Base-by-base conservation (phyloP, 1,140 invertebrate species). In the Belonocnema kinseyi region DNA sequence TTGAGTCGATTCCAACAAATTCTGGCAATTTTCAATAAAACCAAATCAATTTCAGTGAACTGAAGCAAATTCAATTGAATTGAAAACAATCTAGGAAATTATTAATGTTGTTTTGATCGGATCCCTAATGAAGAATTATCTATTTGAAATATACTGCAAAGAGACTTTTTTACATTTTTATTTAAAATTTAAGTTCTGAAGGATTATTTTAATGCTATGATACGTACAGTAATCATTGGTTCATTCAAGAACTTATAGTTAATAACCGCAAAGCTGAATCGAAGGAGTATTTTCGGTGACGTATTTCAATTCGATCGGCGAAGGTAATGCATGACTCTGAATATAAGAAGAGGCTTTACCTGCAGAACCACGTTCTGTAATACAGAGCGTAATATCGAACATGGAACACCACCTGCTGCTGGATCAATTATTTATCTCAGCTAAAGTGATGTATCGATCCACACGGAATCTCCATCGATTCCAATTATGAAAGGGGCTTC, bases 401-500 rank as follows among this genome's bases (percentile, higher is more conserved):
- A 74, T 72, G 58, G 73, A 79, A 75, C 72, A 80, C 56, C 80
- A 82, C 82, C 82, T 83, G 82, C 80, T 77, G 71, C 77, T 77
- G 71, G 75, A 84, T 84, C 80, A 82, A 84, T 84, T 84, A 84
- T 84, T 84, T 80, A 82, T 40, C 82, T 79, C 26, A 73, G 50
- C 73, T 56, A 73, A 52, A 58, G 71, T 77, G 77, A 82, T 81
- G 75, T 77, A 75, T 82, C 79, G 72, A 79, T 76, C 77, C 77
- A 72, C 80, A 72, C 80, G 51, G 79, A 80, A 80, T 78, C 80
- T 77, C 79, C 75, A 82, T 84, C 77, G 75, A 84, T 79, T 80
- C 77, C 77, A 80, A 84, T 82, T 80, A 80, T 80, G 74, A 77
- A 75, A 53, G 75, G 53, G 77, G 76, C 73, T 77, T 61, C 75